phyloP scores from a whole-genome alignment of 2,888 invertebrate genomes.

The Colostygia pectinataria region DNA sequence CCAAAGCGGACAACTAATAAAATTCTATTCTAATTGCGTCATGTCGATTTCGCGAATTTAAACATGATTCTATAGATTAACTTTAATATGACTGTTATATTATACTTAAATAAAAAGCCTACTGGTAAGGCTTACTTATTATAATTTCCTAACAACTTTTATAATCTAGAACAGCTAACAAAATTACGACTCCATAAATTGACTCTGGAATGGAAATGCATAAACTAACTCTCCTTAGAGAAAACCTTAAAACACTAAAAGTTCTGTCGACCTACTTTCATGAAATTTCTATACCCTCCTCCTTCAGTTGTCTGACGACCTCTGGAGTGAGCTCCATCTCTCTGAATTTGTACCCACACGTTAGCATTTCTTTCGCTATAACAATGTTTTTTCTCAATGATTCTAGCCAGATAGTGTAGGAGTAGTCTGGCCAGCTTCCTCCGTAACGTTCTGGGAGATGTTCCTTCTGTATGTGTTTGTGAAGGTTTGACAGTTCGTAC shows the following conservation, averaged over 20 bases:
- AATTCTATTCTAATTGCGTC: too few species aligned
- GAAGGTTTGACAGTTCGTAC: slow-evolving; percentile 87
- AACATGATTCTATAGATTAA: too few species aligned
- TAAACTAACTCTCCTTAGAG: slow-evolving; percentile 9
- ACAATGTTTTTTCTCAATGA: slow-evolving; percentile 80
- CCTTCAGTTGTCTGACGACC: slow-evolving; percentile 61
- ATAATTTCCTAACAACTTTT: too few species aligned
- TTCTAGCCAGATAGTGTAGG: slow-evolving; percentile 89
- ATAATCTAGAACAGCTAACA: slow-evolving; percentile 6
- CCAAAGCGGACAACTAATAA: too few species aligned
- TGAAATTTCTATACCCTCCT: slow-evolving; percentile 58
- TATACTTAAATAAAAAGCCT: background rate
- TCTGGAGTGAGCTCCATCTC: slow-evolving; percentile 65
- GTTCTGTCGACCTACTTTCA: slow-evolving; percentile 35
- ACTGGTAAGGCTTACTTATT: too few species aligned
- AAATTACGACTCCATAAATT: slow-evolving; percentile 12
- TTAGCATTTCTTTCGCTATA: slow-evolving; percentile 85
- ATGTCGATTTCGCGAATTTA: too few species aligned
- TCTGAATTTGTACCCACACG: slow-evolving; percentile 84
- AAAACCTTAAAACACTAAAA: slow-evolving; percentile 14
- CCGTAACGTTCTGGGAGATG: slow-evolving; percentile 88
- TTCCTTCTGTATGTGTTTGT: slow-evolving; percentile 85
- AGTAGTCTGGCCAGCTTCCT: slow-evolving; percentile 87
- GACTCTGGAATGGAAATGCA: slow-evolving; percentile 29
- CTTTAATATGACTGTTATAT: background rate